phyloP scores from a whole-genome alignment of 2,888 invertebrate species.

The Cantharis nigra region DNA sequence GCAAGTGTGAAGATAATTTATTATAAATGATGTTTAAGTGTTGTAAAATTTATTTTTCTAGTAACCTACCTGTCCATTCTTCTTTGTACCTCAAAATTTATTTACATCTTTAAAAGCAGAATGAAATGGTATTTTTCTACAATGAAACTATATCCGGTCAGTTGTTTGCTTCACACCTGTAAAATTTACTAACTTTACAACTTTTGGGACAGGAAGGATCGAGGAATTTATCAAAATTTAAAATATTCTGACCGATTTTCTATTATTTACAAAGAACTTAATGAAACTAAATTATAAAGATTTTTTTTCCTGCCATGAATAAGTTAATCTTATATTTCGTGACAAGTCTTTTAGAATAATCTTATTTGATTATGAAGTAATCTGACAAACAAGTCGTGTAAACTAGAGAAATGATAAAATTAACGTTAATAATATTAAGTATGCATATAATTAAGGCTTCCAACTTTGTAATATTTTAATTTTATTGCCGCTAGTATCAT shows the following conservation, averaged over 20 bases:
- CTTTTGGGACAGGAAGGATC: neutral
- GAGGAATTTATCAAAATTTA: neutral
- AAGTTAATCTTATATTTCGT: neutral
- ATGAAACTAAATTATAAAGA: neutral
- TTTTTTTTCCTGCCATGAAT: neutral
- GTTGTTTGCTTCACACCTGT: conserved; percentile 37
- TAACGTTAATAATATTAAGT: neutral
- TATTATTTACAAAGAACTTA: neutral
- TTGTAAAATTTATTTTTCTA: neutral
- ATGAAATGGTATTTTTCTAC: conserved; percentile 30
- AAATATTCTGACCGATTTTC: neutral
- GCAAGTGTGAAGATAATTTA: neutral
- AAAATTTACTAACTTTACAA: conserved; percentile 7
- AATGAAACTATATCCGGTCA: conserved; percentile 39
- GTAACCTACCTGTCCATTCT: neutral
- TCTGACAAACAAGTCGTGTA: conserved; percentile 1
- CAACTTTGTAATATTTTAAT: neutral
- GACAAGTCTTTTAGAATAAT: conserved; percentile 1
- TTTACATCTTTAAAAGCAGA: conserved; percentile 23
- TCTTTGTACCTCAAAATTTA: conserved; percentile 9
- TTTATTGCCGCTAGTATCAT: neutral
- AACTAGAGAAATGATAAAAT: neutral
- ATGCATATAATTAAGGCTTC: neutral
- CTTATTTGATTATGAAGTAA: neutral
- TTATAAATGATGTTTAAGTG: neutral